These are phyloP conservation scores for Cryptotermes secundus DNA, from an alignment of 1,140 invertebrate genomes.

Conservation along the genomic window DNA sequence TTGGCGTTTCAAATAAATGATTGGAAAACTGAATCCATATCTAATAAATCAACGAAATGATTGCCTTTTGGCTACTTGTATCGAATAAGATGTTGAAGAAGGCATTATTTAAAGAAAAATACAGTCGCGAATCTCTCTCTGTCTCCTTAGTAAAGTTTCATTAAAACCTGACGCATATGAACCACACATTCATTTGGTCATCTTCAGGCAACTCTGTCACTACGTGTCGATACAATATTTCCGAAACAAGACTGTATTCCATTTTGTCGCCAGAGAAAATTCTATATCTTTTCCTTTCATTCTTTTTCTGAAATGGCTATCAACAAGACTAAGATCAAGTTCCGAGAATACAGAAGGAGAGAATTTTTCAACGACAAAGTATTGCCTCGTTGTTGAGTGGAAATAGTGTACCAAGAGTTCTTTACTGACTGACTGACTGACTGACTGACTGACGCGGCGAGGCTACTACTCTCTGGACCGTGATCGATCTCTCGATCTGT, in stretches of 20 bases:
- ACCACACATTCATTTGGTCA: too few relatives aligned
- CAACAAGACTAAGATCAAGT: background rate
- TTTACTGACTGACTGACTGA: background rate
- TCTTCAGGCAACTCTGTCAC: background rate
- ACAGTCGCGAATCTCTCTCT: too few relatives aligned
- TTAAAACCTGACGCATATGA: too few relatives aligned
- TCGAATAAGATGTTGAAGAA: too few relatives aligned
- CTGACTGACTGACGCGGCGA: background rate
- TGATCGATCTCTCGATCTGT: slow-evolving; percentile 1
- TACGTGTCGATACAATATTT: background rate
- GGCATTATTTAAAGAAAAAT: too few relatives aligned
- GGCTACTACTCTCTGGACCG: background rate
- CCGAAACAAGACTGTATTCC: background rate
- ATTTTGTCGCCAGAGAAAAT: background rate
- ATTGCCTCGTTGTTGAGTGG: background rate
- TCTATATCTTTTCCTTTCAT: background rate
- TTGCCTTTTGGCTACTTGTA: too few relatives aligned
- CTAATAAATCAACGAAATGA: too few relatives aligned
- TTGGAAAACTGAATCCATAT: too few relatives aligned
- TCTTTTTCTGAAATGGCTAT: background rate
- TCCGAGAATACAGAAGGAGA: background rate
- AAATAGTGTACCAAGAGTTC: background rate
- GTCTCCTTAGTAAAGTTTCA: too few relatives aligned
- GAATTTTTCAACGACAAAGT: background rate
- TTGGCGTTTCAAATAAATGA: too few relatives aligned